Conservation (phyloP, 2,888 invertebrate genomes). For the Hetaerina titia region DNA sequence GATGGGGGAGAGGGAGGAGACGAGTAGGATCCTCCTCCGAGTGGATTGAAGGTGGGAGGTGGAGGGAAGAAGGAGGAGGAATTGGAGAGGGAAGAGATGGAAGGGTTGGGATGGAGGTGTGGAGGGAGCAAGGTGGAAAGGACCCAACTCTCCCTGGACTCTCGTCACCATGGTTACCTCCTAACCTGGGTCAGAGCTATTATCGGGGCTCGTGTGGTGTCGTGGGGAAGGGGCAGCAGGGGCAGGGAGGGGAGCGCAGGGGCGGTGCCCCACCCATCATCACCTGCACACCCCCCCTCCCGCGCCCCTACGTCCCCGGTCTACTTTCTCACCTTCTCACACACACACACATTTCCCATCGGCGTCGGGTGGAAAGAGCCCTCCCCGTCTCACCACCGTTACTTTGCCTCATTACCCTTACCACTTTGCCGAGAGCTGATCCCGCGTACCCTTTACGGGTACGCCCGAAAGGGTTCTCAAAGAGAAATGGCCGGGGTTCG, state of each 20-base stretch:
- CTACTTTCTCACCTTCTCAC: background rate
- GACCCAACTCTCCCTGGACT: background rate
- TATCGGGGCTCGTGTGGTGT: slow-evolving; percentile 42
- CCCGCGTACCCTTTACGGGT: background rate
- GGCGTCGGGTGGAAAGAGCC: background rate
- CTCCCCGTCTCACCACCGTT: background rate
- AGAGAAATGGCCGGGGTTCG: background rate
- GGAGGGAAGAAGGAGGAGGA: background rate
- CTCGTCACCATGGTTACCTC: slow-evolving; percentile 56
- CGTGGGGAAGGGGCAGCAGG: background rate
- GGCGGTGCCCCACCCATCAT: background rate
- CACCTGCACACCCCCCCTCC: background rate
- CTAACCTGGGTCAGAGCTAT: slow-evolving; percentile 62
- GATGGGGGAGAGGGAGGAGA: background rate
- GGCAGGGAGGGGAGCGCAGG: background rate
- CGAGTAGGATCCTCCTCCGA: too few species aligned
- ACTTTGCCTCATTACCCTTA: too few species aligned
- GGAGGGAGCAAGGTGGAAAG: background rate
- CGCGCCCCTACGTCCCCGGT: background rate
- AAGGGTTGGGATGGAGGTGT: background rate
- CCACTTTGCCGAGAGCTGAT: background rate
- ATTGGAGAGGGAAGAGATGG: background rate
- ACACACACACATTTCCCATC: background rate
- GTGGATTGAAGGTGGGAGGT: background rate
- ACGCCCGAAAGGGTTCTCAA: background rate